Conservation (phyloP, 2,113 vertebrate species). For the Fukomys damarensis region DNA sequence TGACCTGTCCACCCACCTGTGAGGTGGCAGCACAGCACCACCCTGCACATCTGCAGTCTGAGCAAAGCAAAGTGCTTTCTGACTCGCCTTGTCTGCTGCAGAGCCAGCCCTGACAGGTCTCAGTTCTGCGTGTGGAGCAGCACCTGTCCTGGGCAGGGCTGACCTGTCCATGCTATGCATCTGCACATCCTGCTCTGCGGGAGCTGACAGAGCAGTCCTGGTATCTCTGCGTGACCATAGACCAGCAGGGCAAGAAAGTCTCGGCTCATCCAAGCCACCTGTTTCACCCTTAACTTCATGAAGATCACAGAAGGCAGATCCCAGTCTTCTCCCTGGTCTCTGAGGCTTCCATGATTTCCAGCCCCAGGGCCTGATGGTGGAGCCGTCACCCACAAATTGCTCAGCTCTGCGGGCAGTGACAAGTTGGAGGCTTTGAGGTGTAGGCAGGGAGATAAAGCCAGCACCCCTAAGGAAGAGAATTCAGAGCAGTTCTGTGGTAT, state of each 20-base stretch:
- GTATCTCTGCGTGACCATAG: neutral
- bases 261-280: too few species aligned
- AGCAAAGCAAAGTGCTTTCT: neutral
- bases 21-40: neutral
- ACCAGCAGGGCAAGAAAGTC: neutral
- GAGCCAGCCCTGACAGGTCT: neutral
- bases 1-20: neutral
- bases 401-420: neutral
- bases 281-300: neutral
- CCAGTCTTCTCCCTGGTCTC: neutral
- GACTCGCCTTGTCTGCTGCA: neutral
- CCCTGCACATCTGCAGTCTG: neutral
- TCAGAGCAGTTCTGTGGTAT: accelerated
- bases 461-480: too few species aligned
- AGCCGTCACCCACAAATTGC: neutral
- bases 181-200: neutral
- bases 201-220: too few species aligned
- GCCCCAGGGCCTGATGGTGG: neutral
- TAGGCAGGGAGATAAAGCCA: too few species aligned
- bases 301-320: neutral
- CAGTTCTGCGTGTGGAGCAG: neutral
- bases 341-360: neutral
- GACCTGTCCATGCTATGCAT: neutral
- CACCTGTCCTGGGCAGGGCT: neutral
- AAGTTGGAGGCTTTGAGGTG: neutral